phyloP scores from a whole-genome alignment of 2,113 vertebrate species.

The Lucifuga dentata region DNA sequence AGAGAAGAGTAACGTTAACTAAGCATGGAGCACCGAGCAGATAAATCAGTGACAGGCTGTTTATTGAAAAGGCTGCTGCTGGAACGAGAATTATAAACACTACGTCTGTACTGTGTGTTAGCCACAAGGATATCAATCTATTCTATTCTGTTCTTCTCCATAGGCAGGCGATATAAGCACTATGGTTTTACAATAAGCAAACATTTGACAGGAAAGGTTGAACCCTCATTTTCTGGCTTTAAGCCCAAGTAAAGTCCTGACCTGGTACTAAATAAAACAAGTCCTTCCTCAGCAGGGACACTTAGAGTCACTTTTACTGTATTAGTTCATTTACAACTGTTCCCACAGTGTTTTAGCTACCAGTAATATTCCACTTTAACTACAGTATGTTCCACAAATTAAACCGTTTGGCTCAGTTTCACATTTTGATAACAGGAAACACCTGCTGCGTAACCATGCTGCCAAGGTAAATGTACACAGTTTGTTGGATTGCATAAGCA shows the following conservation, averaged over 20 bases:
- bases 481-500: too few relatives aligned
- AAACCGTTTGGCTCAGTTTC: too few relatives aligned
- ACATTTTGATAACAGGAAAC: too few relatives aligned
- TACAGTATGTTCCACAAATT: too few relatives aligned
- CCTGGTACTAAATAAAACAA: neutral
- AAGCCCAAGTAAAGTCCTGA: slow-evolving; percentile 19
- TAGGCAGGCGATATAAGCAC: slow-evolving; percentile 24
- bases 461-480: too few relatives aligned
- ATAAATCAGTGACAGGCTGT: slow-evolving; percentile 73
- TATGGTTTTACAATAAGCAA: slow-evolving; percentile 52
- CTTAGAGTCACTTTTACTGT: neutral
- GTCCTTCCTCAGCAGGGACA: neutral
- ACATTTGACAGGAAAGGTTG: slow-evolving; percentile 28
- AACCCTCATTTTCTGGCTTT: slow-evolving; percentile 23
- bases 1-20: slow-evolving; percentile 51
- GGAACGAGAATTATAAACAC: slow-evolving; percentile 69
- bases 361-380: too few relatives aligned
- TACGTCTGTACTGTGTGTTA: slow-evolving; percentile 59
- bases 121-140: slow-evolving; percentile 50
- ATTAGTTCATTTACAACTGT: too few relatives aligned
- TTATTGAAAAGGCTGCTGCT: slow-evolving; percentile 74
- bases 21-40: slow-evolving; percentile 30
- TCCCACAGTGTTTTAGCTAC: too few relatives aligned
- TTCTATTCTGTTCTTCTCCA: slow-evolving; percentile 45
- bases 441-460: too few relatives aligned